These are phyloP conservation scores for Cottus gobio DNA, from an alignment of 2,113 vertebrate species.

Conservation along the genomic window DNA sequence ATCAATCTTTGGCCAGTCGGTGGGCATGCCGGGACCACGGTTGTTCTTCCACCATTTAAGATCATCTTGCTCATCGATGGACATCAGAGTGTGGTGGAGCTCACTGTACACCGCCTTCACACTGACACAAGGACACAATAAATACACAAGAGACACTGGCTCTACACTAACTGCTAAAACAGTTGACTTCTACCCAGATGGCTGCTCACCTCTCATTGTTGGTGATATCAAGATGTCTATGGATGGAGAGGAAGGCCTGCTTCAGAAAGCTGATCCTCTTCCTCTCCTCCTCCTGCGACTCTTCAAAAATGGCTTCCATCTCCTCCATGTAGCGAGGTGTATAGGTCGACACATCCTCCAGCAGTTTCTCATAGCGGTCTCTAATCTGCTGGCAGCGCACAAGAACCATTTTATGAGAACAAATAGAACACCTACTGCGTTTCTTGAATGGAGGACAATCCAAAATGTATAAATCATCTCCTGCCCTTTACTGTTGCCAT, in stretches of 20 bases:
- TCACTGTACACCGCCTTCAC: slow-evolving; percentile 85
- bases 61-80: slow-evolving; percentile 85
- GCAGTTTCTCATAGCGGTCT: slow-evolving; percentile 83
- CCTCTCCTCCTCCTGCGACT: slow-evolving; percentile 87
- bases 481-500: slow-evolving; percentile 40
- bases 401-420: slow-evolving; percentile 26
- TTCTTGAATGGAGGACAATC: slow-evolving; percentile 28
- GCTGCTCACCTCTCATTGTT: slow-evolving; percentile 83
- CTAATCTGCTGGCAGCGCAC: slow-evolving; percentile 68
- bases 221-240: slow-evolving; percentile 87
- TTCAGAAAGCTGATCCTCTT: slow-evolving; percentile 88
- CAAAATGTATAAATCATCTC: slow-evolving; percentile 50
- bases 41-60: slow-evolving; percentile 88
- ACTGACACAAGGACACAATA: slow-evolving; percentile 64
- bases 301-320: slow-evolving; percentile 89
- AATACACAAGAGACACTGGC: background rate
- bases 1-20: slow-evolving; percentile 86
- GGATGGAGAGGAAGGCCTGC: slow-evolving; percentile 85
- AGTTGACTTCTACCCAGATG: background rate
- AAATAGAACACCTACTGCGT: background rate
- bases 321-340: slow-evolving; percentile 90
- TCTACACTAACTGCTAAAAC: background rate
- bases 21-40: slow-evolving; percentile 86
- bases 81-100: slow-evolving; percentile 84
- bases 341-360: slow-evolving; percentile 85